Base-by-base conservation (phyloP, 2,888 invertebrate genomes). In the Tridacna crocea region DNA sequence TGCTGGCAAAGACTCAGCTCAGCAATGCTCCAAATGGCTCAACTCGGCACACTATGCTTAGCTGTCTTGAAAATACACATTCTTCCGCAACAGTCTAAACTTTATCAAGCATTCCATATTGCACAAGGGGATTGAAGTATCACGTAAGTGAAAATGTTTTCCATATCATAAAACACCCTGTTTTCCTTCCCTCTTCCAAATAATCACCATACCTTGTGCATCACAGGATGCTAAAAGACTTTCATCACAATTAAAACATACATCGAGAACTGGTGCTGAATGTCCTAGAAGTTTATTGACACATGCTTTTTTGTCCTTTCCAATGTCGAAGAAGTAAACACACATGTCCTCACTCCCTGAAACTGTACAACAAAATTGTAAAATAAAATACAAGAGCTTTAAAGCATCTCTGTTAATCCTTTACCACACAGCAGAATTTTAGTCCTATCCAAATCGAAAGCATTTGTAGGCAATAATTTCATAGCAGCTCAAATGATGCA, bases 201-300 rank as follows among this genome's bases (percentile, higher is more conserved):
- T 92, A 61, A 95, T 94, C 6, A 94, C 94, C 85, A 92, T 92
- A 11, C 95, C 98, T 88, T 97, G 96, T 75, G 96, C 95, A 95
- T 98, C 98, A 93, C 97, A 97, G 48, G 97, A 97, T 60, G 98
- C 98, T 84, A 98, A 95, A 88, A 97, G 95, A 92, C 97, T 97
- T 95, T 98, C 98, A 94, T 98, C 97, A 95, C 97, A 97, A 95
- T 97, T 98, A 94, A 98, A 98, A 89, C 97, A 96, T 47, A 98
- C 96, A 75, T 97, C 97, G 26, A 97, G 95, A 75, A 97, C 97
- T 0, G 97, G 96, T n/a, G 96, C 96, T 0, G 97, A 96, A 94
- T 98, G 98, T 12, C 97, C 97, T 94, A 96, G 95, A 19, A 96
- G 94, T 91, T 96, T 95, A 93, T 96, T 96, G 19, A 96, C 95